phyloP scores from a whole-genome alignment of 2,888 invertebrate species.

The Mythimna pallens region DNA sequence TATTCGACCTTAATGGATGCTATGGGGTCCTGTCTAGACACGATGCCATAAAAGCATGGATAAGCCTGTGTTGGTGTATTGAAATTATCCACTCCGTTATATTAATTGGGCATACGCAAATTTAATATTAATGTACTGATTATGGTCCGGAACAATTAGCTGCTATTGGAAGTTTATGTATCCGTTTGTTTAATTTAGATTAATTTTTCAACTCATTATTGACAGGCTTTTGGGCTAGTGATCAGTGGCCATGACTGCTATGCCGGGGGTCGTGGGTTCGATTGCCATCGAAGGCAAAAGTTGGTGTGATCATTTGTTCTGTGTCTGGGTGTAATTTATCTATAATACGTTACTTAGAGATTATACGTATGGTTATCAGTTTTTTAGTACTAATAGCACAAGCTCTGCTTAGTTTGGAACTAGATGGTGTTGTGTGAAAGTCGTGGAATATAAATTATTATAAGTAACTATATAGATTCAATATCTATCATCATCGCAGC shows the following conservation, averaged over 20 bases:
- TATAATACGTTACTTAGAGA: too few relatives aligned
- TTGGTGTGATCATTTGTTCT: too few relatives aligned
- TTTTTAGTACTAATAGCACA: too few relatives aligned
- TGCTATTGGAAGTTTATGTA: constrained; percentile 50
- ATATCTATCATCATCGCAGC: constrained; percentile 5
- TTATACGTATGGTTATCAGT: too few relatives aligned
- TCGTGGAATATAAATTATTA: too few relatives aligned
- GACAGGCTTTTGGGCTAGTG: too few relatives aligned
- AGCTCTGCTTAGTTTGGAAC: too few relatives aligned
- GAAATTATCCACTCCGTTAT: constrained; percentile 60
- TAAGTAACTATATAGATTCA: neutral
- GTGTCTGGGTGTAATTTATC: too few relatives aligned
- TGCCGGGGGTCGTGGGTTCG: too few relatives aligned
- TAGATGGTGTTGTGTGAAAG: too few relatives aligned
- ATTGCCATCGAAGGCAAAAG: too few relatives aligned
- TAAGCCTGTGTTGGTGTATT: constrained; percentile 63
- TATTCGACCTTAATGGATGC: constrained; percentile 69
- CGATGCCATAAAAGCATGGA: constrained; percentile 65
- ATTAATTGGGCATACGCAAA: constrained; percentile 59
- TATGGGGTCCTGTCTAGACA: constrained; percentile 68
- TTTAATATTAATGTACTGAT: constrained; percentile 54
- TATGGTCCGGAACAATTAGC: constrained; percentile 50
- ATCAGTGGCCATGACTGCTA: too few relatives aligned
- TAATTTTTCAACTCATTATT: constrained; percentile 19
- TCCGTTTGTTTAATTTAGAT: constrained; percentile 52